Evolutionary conservation across 2,888 invertebrate genomes (phyloP).

Genomic region (Hyposoter dolosus): DNA sequence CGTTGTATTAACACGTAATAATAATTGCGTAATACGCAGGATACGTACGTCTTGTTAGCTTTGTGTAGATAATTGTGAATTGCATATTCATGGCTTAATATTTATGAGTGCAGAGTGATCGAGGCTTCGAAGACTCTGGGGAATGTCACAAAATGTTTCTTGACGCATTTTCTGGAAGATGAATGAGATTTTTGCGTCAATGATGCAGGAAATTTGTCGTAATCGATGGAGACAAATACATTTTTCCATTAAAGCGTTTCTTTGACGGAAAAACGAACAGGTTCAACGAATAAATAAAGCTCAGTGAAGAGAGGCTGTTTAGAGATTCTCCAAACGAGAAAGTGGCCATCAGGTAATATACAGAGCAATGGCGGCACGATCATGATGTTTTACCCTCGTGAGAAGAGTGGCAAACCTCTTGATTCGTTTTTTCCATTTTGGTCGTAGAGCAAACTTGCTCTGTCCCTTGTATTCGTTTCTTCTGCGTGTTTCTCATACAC

Average conservation of each 20-base stretch:
- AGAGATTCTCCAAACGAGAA: slow-evolving; percentile 32
- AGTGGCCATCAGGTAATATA: slow-evolving; percentile 45
- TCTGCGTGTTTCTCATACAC: slow-evolving; percentile 57
- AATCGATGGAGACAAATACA: background rate
- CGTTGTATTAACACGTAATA: slow-evolving; percentile 75
- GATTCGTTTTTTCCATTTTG: slow-evolving; percentile 32
- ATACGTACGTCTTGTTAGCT: slow-evolving; percentile 32
- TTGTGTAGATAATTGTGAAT: background rate
- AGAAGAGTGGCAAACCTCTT: slow-evolving; percentile 39
- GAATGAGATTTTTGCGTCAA: background rate
- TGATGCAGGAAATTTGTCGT: background rate
- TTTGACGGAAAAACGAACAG: background rate
- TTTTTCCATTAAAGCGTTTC: background rate
- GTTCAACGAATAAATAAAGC: slow-evolving; percentile 9
- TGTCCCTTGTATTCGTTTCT: slow-evolving; percentile 36
- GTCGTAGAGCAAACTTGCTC: slow-evolving; percentile 39
- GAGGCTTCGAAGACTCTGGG: background rate
- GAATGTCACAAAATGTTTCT: background rate
- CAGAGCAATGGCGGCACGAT: slow-evolving; percentile 55
- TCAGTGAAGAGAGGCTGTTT: background rate
- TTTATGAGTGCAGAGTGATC: background rate
- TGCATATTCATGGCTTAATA: background rate
- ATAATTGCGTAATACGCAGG: slow-evolving; percentile 47
- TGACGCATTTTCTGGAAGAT: background rate
- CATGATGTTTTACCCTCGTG: slow-evolving; percentile 44